Evolutionary conservation across 2,797 vertebrate genomes (phyloP), one percentile per base, ranked within the genome.

Genomic region (Diplodus sargus): DNA sequence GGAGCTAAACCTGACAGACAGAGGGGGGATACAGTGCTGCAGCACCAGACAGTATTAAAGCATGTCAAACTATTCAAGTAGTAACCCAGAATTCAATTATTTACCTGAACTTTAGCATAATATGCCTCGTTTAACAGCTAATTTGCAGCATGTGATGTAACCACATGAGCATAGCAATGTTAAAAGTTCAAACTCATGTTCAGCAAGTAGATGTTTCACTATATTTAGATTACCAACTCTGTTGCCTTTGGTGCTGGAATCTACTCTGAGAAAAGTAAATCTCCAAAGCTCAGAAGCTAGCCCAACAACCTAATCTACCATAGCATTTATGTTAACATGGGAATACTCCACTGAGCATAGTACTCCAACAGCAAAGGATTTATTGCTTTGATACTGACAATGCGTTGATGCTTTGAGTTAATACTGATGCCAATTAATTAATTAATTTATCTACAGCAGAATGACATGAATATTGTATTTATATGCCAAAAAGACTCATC

Each of bases 251-350:
- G 56, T 60, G 53, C 56, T 53, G 64, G 2, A 84, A 57, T 72
- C 16, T 39, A 54, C n/a, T 61, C 54, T 43, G 66, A 78, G 42
- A 70, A 82, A 68, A 63, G 12, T 47, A 17, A 54, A 47, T 53
- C 56, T 0, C 34, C 25, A 53, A 23, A 60, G 39, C 73, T 82
- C 66, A 62, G 72, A 59, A 22, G 72, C 43, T 68, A 45, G 4
- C 34, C 58, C 54, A 63, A 28, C 64, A 80, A 78, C 71, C 64
- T 53, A 65, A 10, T 81, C 81, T 52, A 67, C 42, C 72, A 42
- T 14, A 30, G 59, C 23, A 23, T 69, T 53, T 39, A 39, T 47
- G 43, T 52, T 22, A 68, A 74, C 66, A 70, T 65, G 42, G 54
- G 51, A 77, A 42, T 5, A 28, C 51, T 69, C 53, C 43, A 47